Conservation (phyloP, 2,113 vertebrate species). For the Lagopus muta region DNA sequence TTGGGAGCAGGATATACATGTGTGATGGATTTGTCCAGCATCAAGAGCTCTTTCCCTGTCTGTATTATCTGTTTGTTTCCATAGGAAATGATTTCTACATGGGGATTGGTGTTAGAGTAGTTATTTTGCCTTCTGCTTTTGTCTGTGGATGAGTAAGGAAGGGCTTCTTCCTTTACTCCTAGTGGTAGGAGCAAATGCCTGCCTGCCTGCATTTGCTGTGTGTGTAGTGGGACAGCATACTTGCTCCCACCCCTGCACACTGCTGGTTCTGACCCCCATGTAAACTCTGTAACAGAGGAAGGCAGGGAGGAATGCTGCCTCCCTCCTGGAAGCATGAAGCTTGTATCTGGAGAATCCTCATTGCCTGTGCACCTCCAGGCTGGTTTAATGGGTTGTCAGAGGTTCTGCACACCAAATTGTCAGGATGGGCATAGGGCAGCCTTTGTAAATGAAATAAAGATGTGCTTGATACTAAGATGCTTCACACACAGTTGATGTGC, state of each 20-base stretch:
- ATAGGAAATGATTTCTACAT: background rate
- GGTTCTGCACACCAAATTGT: background rate
- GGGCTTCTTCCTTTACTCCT: background rate
- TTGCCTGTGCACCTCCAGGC: background rate
- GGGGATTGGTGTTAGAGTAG: background rate
- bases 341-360: background rate
- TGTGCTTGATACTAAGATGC: background rate
- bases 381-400: background rate
- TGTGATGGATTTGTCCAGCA: background rate
- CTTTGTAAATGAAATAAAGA: background rate
- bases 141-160: background rate
- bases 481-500: background rate
- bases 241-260: background rate
- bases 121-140: constrained; percentile 19
- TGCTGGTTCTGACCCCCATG: background rate
- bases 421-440: background rate
- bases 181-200: background rate
- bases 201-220: background rate
- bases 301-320: background rate
- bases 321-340: background rate
- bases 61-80: background rate
- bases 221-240: background rate
- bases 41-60: background rate
- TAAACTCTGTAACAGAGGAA: background rate
- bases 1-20: background rate